phyloP scores from a whole-genome alignment of 2,797 vertebrate genomes.

The Nyctalus aviator region DNA sequence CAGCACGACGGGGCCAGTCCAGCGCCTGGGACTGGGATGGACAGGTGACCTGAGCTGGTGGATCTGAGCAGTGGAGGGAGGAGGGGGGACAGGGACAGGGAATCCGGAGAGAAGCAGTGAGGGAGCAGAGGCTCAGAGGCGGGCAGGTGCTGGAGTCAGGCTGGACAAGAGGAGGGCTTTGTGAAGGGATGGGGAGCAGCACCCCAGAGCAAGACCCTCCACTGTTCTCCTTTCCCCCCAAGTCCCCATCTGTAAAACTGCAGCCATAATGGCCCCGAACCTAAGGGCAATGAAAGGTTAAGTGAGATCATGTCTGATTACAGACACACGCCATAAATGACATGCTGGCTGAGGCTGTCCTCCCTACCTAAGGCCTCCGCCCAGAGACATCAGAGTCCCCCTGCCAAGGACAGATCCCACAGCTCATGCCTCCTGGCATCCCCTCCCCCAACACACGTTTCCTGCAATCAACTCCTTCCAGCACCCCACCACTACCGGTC shows the following conservation, averaged over 20 bases:
- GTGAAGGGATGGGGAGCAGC: fast-evolving
- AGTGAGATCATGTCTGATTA: background rate
- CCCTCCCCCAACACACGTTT: background rate
- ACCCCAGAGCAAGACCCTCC: background rate
- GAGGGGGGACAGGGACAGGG: fast-evolving
- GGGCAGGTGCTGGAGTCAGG: background rate
- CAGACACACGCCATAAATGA: fast-evolving
- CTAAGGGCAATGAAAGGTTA: fast-evolving
- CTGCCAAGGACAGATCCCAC: background rate
- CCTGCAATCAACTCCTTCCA: background rate
- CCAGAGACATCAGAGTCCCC: background rate
- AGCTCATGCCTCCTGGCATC: background rate
- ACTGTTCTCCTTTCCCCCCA: fast-evolving
- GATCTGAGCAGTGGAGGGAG: background rate
- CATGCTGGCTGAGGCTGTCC: background rate
- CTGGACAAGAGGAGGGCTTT: background rate
- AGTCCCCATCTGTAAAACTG: background rate
- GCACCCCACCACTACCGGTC: fast-evolving
- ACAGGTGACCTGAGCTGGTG: background rate
- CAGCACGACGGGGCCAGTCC: fast-evolving
- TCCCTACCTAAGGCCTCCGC: background rate
- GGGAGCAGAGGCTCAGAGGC: background rate
- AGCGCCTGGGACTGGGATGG: background rate
- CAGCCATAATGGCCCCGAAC: background rate
- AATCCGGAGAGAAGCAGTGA: fast-evolving